Evolutionary conservation across 2,113 vertebrate genomes (phyloP).

Genomic region (Bambusicola thoracicus): DNA sequence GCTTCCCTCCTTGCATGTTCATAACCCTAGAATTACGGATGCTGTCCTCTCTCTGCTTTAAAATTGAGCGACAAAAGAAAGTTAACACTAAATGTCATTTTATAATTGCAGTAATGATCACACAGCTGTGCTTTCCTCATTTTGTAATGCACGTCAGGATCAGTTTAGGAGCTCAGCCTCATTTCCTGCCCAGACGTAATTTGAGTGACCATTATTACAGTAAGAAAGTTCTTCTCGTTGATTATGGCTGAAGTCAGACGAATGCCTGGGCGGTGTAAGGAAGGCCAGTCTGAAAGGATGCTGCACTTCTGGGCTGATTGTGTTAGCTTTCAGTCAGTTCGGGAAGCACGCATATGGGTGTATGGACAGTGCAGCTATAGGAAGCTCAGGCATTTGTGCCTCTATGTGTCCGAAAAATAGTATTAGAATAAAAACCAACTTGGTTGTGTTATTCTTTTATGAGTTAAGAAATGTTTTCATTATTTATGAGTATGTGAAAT

Average conservation of each 20-base stretch:
- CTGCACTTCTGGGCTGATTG: not conserved
- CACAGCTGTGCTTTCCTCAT: conserved; percentile 74
- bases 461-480: conserved; percentile 66
- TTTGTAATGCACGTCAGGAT: conserved; percentile 69
- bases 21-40: not conserved
- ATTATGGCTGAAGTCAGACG: not conserved
- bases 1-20: not conserved
- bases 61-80: conserved; percentile 65
- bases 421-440: not conserved
- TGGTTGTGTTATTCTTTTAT: conserved; percentile 41
- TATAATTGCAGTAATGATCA: conserved; percentile 77
- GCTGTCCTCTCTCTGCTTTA: not conserved
- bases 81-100: conserved; percentile 74
- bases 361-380: not conserved
- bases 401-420: not conserved
- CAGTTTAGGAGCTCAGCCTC: conserved; percentile 67
- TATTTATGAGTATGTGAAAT: conserved; percentile 77
- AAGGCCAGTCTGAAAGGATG: not conserved
- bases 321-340: not conserved
- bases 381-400: not conserved
- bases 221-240: conserved; percentile 37
- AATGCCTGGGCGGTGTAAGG: not conserved
- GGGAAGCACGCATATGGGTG: accelerated
- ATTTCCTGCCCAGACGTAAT: conserved; percentile 69
- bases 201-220: conserved; percentile 53